Conservation (phyloP, 2,888 invertebrate genomes). For the Eustalomyia histrio region DNA sequence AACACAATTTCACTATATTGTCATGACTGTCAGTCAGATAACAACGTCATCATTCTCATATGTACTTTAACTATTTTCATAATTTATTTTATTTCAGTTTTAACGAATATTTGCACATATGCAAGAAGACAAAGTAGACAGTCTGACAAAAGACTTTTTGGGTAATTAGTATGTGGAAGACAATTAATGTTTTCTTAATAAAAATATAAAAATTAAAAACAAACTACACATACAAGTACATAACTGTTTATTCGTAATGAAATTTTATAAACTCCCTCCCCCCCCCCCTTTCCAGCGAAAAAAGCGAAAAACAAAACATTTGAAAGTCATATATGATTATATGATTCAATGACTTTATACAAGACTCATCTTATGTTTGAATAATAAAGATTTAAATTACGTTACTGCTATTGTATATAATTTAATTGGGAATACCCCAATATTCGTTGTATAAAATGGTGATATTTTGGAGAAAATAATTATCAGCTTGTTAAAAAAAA, state of each 20-base stretch:
- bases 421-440: no score
- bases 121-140: conserved; percentile 22
- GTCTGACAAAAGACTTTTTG: conserved; percentile 7
- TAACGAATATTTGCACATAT: conserved; percentile 13
- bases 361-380: conserved; percentile 3
- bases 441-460: no score
- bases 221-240: not conserved
- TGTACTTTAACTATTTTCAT: not conserved
- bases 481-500: no score
- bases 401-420: not conserved
- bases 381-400: not conserved
- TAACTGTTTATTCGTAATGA: not conserved
- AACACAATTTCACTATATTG: conserved; percentile 5
- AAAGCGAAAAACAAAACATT: conserved; percentile 29
- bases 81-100: conserved; percentile 18
- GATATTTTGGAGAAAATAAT: no score
- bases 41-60: not conserved
- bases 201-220: conserved; percentile 13
- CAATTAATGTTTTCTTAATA: conserved; percentile 41
- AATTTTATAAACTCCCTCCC: conserved; percentile 32
- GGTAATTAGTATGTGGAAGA: conserved; percentile 45
- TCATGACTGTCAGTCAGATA: conserved; percentile 7
- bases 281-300: conserved; percentile 18
- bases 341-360: conserved; percentile 47
- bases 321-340: conserved; percentile 48